Percentiles rank a stretch among this genome's conserved stretches.
phyloP scores from a whole-genome alignment of 2,113 vertebrate species.

The Nyctereutes procyonoides region DNA sequence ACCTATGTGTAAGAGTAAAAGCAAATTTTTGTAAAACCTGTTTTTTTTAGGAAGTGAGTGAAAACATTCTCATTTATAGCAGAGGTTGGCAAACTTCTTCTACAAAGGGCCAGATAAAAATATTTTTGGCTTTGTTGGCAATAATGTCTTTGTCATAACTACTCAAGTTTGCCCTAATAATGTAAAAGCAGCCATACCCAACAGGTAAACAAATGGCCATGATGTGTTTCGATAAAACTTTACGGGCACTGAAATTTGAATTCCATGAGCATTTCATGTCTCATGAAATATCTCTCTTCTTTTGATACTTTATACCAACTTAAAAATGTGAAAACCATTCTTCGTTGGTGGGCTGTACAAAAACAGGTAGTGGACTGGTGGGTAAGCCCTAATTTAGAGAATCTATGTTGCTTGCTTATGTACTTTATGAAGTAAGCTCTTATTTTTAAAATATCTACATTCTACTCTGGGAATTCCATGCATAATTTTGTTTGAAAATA shows the following conservation, averaged over 20 bases:
- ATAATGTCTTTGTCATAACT: background rate
- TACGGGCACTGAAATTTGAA: background rate
- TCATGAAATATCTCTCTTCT: background rate
- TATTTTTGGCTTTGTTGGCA: background rate
- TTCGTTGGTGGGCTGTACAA: background rate
- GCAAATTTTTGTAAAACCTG: background rate
- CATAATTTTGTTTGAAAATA: background rate
- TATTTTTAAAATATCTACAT: background rate
- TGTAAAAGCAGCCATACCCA: background rate
- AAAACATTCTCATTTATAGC: background rate
- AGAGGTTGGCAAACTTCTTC: background rate
- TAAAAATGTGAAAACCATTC: background rate
- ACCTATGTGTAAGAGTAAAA: background rate
- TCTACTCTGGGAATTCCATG: background rate
- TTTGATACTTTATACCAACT: background rate
- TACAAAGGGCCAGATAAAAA: background rate
- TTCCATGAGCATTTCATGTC: background rate
- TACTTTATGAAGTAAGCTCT: background rate
- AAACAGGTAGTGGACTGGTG: background rate
- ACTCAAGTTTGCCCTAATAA: background rate
- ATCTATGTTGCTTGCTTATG: background rate
- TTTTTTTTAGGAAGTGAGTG: background rate
- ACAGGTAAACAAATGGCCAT: background rate
- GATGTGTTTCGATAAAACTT: background rate
- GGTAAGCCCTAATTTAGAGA: background rate